Conservation (phyloP, 1,140 invertebrate genomes). For the Drosophila nigromelanica region DNA sequence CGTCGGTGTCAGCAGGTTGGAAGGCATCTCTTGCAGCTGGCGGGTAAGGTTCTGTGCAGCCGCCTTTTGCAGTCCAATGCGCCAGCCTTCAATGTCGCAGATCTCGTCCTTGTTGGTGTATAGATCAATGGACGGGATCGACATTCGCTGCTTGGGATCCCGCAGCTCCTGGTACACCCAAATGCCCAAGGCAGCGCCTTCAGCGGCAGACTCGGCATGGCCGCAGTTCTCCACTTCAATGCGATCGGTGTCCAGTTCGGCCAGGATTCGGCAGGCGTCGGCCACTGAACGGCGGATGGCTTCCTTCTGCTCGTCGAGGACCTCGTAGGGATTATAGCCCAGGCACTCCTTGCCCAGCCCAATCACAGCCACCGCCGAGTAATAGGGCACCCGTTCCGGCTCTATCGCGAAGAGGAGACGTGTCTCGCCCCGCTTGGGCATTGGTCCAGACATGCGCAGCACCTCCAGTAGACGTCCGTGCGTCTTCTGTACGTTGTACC, state of each 20-base stretch:
- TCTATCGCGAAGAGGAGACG: slow-evolving; percentile 82
- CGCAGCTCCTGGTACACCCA: slow-evolving; percentile 83
- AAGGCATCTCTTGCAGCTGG: slow-evolving; percentile 91
- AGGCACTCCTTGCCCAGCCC: slow-evolving; percentile 88
- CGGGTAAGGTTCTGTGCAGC: slow-evolving; percentile 94
- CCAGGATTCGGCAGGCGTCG: slow-evolving; percentile 84
- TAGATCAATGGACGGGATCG: slow-evolving; percentile 73
- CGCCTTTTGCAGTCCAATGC: slow-evolving; percentile 89
- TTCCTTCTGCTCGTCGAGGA: slow-evolving; percentile 88
- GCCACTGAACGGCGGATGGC: slow-evolving; percentile 89
- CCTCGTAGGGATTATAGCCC: slow-evolving; percentile 87
- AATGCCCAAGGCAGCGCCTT: slow-evolving; percentile 87
- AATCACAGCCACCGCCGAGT: slow-evolving; percentile 88
- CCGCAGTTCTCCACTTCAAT: slow-evolving; percentile 89
- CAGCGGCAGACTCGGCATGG: slow-evolving; percentile 90
- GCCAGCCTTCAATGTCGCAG: slow-evolving; percentile 87
- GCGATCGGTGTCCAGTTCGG: slow-evolving; percentile 85
- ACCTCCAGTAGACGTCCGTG: slow-evolving; percentile 75
- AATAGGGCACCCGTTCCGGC: slow-evolving; percentile 84
- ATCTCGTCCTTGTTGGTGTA: slow-evolving; percentile 84
- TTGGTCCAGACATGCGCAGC: slow-evolving; percentile 75
- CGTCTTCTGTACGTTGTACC: slow-evolving; percentile 78
- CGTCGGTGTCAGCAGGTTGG: no score
- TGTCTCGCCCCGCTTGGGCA: slow-evolving; percentile 78
- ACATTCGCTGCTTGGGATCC: slow-evolving; percentile 57